Base-by-base conservation (phyloP, 2,113 vertebrate species). In the Jacana jacana region DNA sequence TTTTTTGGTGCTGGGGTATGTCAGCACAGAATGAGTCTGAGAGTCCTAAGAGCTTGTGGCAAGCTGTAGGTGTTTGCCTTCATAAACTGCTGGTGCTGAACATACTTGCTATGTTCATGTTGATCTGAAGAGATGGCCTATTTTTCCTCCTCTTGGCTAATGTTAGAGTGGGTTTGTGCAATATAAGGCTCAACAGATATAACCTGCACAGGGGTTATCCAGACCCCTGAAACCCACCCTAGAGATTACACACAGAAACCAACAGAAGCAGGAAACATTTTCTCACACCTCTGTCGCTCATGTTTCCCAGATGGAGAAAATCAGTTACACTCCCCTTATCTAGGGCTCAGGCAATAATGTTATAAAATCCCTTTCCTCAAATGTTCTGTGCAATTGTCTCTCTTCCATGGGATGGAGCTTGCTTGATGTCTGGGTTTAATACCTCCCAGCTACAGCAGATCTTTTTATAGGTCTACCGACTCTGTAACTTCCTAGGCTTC, bases 351-450 rank as follows among this genome's bases (percentile, higher is more conserved):
- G 10, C 30, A 70, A 25, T 52, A 18, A 22, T 19, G 16, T 33
- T 69, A 19, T 11, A 60, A 80, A 57, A 28, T 23, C 42, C 40
- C 17, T 48, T 89, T 66, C 25, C 42, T 19, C 39, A 35, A 51
- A 51, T 20, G n/a, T 31, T 35, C 6, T 0, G 0, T 60, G n/a
- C 49, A 42, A 27, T 66, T 58, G 72, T 44, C 11, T 23, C 27
- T 66, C 33, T 69, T 40, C 33, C 9, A 10, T 31, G 44, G 33
- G 10, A 64, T 27, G 30, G 35, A 60, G 40, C 15, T 49, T 86
- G 71, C 44, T 33, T 30, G 15, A 39, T 27, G n/a, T 8, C 35
- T 73, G 81, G 28, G n/a, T 63, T 91, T 63, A 16, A 2, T 28
- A 40, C 25, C 25, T 68, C 19, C 17, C 52, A 87, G 52, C 42